phyloP scores from a whole-genome alignment of 2,113 vertebrate species.

The rat (Rattus norvegicus) region DNA sequence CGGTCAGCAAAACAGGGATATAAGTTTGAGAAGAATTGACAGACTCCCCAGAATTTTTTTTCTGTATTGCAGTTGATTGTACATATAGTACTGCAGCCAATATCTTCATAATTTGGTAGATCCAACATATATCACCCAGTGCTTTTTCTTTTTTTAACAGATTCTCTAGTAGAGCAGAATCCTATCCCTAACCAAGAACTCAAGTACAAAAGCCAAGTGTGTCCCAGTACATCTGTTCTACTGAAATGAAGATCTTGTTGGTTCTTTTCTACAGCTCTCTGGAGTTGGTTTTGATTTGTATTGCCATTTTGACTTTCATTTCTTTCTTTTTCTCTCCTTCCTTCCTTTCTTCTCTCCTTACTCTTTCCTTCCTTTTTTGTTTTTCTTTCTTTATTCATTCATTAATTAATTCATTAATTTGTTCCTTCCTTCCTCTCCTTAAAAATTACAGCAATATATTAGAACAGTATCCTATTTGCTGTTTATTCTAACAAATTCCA shows the following conservation, averaged over 20 bases:
- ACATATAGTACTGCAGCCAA: background rate
- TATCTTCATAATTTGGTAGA: background rate
- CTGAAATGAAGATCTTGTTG: background rate
- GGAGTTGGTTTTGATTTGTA: background rate
- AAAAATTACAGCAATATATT: background rate
- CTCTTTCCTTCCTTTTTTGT: accelerated
- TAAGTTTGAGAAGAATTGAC: background rate
- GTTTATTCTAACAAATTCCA: background rate
- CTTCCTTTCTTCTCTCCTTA: background rate
- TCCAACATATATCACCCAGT: background rate
- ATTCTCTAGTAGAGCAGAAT: background rate
- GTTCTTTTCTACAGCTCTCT: background rate
- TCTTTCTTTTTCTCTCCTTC: background rate
- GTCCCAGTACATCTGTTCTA: background rate
- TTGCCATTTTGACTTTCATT: background rate
- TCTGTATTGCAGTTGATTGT: background rate
- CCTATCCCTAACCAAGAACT: background rate
- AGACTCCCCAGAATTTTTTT: background rate
- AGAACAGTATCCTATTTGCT: background rate
- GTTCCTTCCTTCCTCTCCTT: background rate
- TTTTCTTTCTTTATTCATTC: too few relatives aligned
- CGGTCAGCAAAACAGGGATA: background rate
- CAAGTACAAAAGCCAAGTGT: background rate
- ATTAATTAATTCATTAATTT: too few relatives aligned
- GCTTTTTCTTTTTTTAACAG: background rate